Conservation (phyloP, 2,797 vertebrate species). For the Hoplostethus atlanticus region DNA sequence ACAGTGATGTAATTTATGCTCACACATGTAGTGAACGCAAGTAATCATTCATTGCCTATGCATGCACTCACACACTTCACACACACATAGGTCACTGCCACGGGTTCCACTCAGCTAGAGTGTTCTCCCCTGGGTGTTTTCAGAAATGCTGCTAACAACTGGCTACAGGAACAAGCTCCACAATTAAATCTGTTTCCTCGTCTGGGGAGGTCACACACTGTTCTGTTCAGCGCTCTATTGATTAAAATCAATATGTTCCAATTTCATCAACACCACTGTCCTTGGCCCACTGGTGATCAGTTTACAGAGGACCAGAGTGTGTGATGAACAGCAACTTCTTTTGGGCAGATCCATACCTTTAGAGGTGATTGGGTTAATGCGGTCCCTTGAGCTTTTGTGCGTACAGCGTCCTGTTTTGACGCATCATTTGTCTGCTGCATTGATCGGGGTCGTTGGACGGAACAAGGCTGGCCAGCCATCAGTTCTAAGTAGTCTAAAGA, state of each 20-base stretch:
- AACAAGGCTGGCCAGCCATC: constrained; percentile 29
- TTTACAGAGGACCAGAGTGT: constrained; percentile 38
- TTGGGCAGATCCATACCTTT: constrained; percentile 63
- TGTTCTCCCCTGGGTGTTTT: constrained; percentile 56
- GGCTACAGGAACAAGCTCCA: constrained; percentile 43
- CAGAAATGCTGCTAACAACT: constrained; percentile 49
- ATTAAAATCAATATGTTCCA: constrained; percentile 80
- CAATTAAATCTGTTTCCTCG: constrained; percentile 67
- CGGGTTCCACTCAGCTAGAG: constrained; percentile 49
- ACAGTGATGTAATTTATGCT: constrained; percentile 37
- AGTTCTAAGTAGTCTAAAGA: constrained; percentile 21
- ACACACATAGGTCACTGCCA: constrained; percentile 44
- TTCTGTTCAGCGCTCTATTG: constrained; percentile 63
- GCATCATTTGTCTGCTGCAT: constrained; percentile 64
- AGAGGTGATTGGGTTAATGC: constrained; percentile 68
- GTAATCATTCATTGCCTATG: constrained; percentile 38
- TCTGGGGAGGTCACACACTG: constrained; percentile 52
- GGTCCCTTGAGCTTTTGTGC: constrained; percentile 48
- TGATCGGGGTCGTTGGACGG: constrained; percentile 58
- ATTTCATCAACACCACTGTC: constrained; percentile 75
- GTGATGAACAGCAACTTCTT: constrained; percentile 60
- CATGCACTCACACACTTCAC: constrained; percentile 6
- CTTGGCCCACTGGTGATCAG: constrained; percentile 58
- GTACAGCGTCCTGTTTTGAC: constrained; percentile 48
- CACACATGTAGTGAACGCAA: constrained; percentile 30